Evolutionary conservation across 2,888 invertebrate species (phyloP), one percentile per base, ranked within the genome.

Genomic region (Mesorhabditis belari): DNA sequence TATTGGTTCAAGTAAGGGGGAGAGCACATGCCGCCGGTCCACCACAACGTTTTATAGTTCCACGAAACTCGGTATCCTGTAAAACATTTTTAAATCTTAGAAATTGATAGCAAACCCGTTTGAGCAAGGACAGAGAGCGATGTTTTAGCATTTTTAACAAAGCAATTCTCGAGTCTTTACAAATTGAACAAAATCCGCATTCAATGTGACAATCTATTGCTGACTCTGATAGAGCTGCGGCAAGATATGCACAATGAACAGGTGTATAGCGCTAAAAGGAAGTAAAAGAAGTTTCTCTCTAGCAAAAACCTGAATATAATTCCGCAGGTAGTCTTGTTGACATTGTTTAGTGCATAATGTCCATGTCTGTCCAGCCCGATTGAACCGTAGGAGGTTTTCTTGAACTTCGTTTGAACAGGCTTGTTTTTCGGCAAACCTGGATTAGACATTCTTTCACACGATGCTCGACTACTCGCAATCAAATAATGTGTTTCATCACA

Each of bases 1-100:
- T 56, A 51, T 55, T 21, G 21, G 54, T 4, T 91, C 90, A 80
- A n/a, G 44, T 35, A n/a, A 35, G 51, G 51, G 51, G 51, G 17
- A 50, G 51, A 19, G 17, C 51, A 23, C 51, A 50, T 6, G 51
- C 51, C 51, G 51, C 12, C 51, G 51, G 17, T n/a, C 51, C 51
- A 35, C 44, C 44, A 35, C 44, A 35, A 17, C 44, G 44, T 35
- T 35, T 35, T 1, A 35, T 35, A 17, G 44, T n/a, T 35, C 44
- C 44, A n/a, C 44, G 44, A n/a, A 35, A 35, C 12, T 35, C 44
- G 44, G 44, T 17, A 9, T 35, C 44, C 44, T 35, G 44, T 17
- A 35, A 35, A 35, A 35, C 44, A 35, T 9, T 35, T 35, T n/a
- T n/a, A n/a, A n/a, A 35, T 9, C 44, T 35, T 35, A 17, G 44